phyloP scores from a whole-genome alignment of 2,888 invertebrate species.

The Trichacis sp. region DNA sequence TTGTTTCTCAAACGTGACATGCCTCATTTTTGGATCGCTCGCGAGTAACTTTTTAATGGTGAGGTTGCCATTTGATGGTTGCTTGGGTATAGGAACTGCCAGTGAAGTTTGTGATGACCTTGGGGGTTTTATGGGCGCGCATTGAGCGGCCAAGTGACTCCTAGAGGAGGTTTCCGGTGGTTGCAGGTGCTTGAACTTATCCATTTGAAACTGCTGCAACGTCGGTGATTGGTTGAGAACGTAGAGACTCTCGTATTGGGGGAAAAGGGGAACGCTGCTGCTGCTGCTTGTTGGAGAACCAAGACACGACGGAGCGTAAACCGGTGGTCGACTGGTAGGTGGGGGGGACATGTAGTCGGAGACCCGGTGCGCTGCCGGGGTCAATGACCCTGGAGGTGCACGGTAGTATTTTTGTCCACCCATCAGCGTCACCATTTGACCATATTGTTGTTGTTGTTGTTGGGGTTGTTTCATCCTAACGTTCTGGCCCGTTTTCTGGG shows the following conservation, averaged over 20 bases:
- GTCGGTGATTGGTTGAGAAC: constrained; percentile 45
- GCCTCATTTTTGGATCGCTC: constrained; percentile 15
- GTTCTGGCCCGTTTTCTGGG: background rate
- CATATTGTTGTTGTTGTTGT: constrained; percentile 26
- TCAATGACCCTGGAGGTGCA: constrained; percentile 59
- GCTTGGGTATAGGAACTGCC: constrained; percentile 56
- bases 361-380: constrained; percentile 58
- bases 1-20: constrained; percentile 25
- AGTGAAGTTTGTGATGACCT: constrained; percentile 54
- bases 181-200: constrained; percentile 1
- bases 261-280: constrained; percentile 38
- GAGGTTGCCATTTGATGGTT: constrained; percentile 31
- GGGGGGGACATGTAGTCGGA: constrained; percentile 48
- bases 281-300: constrained; percentile 36
- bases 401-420: constrained; percentile 58
- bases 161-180: constrained; percentile 33
- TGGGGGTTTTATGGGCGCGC: constrained; percentile 57
- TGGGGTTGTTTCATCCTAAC: constrained; percentile 21
- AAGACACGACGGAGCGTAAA: constrained; percentile 55
- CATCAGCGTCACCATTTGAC: constrained; percentile 56
- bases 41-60: constrained; percentile 24
- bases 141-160: constrained; percentile 58
- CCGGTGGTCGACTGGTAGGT: constrained; percentile 49
- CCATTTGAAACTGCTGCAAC: constrained; percentile 52
- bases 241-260: constrained; percentile 54